A percentile compares a stretch with the other conserved stretches of the same genome.
Evolutionary conservation across 2,888 invertebrate species (phyloP).

Genomic region (Heteromurus nitidus): DNA sequence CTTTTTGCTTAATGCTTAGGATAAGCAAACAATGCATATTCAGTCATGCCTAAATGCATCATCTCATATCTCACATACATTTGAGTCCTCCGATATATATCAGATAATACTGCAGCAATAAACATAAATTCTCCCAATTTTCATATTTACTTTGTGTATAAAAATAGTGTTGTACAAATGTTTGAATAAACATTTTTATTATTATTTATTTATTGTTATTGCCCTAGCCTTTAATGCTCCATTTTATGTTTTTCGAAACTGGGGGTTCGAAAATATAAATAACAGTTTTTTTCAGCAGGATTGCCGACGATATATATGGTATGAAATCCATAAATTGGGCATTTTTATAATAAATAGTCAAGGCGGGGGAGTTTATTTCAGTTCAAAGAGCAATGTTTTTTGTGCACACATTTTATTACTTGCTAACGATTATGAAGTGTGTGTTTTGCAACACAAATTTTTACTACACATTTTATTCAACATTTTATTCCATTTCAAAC

Average conservation of each 20-base stretch:
- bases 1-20: too few species aligned
- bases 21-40: too few species aligned
- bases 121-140: constrained; percentile 46
- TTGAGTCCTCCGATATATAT: too few species aligned
- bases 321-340: neutral
- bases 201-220: too few species aligned
- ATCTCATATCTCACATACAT: too few species aligned
- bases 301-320: too few species aligned
- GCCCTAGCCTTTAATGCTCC: too few species aligned
- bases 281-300: too few species aligned
- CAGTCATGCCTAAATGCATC: too few species aligned
- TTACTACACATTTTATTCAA: too few species aligned
- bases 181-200: constrained; percentile 5
- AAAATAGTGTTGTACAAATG: constrained; percentile 3
- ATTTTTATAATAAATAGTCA: neutral
- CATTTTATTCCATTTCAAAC: too few species aligned
- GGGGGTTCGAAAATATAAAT: neutral
- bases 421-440: constrained; percentile 11
- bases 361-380: neutral
- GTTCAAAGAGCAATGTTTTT: neutral
- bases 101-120: constrained; percentile 6
- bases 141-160: constrained; percentile 27
- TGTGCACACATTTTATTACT: neutral
- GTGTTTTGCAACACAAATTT: neutral
- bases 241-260: too few species aligned